phyloP scores from a whole-genome alignment of 2,888 invertebrate species.

The Caenorhabditis afra region DNA sequence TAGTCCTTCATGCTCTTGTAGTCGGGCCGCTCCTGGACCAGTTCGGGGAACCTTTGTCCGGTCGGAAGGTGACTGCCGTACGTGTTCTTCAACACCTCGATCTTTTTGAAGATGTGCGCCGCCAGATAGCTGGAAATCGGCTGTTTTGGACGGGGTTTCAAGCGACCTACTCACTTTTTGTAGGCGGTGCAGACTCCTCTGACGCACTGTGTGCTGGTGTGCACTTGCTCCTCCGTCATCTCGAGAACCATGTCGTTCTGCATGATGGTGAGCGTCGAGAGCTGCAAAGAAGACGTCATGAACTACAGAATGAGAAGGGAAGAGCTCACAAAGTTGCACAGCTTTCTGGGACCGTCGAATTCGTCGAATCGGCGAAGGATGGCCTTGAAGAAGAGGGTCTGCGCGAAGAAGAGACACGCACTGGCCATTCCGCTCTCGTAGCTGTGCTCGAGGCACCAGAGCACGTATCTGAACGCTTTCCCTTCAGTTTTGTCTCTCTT shows the following conservation, averaged over 20 bases:
- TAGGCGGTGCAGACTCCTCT: constrained; percentile 92
- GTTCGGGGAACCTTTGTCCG: constrained; percentile 35
- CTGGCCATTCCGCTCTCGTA: constrained; percentile 98
- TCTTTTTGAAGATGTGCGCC: constrained; percentile 89
- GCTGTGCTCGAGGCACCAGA: constrained; percentile 96
- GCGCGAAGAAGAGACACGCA: constrained; percentile 97
- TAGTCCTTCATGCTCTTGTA: constrained; percentile 83
- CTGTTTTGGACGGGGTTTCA: too few relatives aligned
- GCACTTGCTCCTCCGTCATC: constrained; percentile 90
- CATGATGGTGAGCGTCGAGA: constrained; percentile 90
- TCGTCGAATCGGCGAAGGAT: constrained; percentile 95
- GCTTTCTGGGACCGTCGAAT: constrained; percentile 93
- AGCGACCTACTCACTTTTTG: constrained; percentile 82
- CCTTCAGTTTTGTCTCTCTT: too few relatives aligned
- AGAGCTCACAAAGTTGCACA: constrained; percentile 90
- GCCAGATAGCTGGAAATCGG: constrained; percentile 88
- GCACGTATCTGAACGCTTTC: constrained; percentile 86
- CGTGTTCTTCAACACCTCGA: constrained; percentile 82
- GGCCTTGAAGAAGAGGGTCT: constrained; percentile 87
- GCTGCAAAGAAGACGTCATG: constrained; percentile 82
- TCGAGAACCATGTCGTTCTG: constrained; percentile 84
- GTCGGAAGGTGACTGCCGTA: constrained; percentile 3
- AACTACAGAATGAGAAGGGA: too few relatives aligned
- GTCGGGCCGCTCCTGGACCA: constrained; percentile 27
- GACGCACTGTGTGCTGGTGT: constrained; percentile 91